These are phyloP conservation scores for Sepiola atlantica DNA, from an alignment of 2,888 invertebrate species.

Conservation along the genomic window DNA sequence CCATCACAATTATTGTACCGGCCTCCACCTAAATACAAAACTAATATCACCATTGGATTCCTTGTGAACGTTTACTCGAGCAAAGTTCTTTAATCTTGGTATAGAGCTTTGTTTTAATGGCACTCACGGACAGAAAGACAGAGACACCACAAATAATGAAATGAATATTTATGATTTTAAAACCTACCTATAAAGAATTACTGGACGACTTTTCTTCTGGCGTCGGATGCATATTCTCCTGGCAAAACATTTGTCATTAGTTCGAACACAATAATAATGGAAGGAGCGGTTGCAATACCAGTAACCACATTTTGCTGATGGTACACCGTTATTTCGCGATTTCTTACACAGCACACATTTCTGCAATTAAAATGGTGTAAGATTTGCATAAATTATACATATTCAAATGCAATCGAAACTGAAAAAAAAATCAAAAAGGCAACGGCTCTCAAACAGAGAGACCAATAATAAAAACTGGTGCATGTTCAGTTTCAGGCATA, in stretches of 20 bases:
- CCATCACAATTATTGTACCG: background rate
- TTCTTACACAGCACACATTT: background rate
- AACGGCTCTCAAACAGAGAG: background rate
- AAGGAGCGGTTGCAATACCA: background rate
- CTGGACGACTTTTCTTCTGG: background rate
- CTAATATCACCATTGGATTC: background rate
- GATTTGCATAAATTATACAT: background rate
- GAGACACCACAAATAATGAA: background rate
- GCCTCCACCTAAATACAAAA: background rate
- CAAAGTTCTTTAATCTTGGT: background rate
- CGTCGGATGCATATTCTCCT: slow-evolving; percentile 4
- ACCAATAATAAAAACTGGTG: no score
- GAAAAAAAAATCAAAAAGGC: background rate
- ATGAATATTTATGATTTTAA: background rate
- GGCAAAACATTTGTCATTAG: background rate
- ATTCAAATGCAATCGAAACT: background rate
- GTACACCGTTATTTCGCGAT: background rate
- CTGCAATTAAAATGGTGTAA: background rate
- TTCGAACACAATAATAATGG: background rate
- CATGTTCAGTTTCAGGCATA: no score
- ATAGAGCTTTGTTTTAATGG: background rate
- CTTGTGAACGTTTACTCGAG: background rate
- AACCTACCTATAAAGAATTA: background rate
- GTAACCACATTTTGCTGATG: background rate
- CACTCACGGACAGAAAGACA: background rate